These are phyloP conservation scores for Bombyx mandarina DNA, from an alignment of 1,140 invertebrate genomes.

Conservation along the genomic window DNA sequence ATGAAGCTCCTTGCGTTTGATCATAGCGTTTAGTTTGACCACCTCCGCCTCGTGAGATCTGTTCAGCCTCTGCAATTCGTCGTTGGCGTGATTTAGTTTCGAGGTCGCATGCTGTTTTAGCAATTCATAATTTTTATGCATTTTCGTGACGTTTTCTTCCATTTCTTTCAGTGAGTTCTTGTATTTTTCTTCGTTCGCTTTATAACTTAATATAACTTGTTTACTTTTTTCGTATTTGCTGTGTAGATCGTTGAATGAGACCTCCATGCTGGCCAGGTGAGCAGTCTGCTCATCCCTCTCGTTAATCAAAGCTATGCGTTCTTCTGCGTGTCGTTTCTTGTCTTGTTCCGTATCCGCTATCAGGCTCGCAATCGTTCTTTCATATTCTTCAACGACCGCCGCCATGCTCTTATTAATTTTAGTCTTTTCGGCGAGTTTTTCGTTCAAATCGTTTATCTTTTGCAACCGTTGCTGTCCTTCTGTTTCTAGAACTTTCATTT, in stretches of 20 bases:
- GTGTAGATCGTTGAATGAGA: conserved; percentile 84
- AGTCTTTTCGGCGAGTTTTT: conserved; percentile 42
- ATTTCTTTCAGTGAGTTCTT: conserved; percentile 54
- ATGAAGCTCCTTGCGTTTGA: conserved; percentile 82
- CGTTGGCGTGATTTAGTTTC: conserved; percentile 70
- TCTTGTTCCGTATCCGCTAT: conserved; percentile 74
- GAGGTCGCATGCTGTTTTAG: conserved; percentile 64
- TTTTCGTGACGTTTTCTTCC: conserved; percentile 57
- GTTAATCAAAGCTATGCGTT: conserved; percentile 46
- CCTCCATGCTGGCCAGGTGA: conserved; percentile 82
- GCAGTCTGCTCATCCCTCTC: conserved; percentile 79
- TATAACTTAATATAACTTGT: conserved; percentile 57
- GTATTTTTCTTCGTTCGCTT: conserved; percentile 57
- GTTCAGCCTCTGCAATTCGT: conserved; percentile 77
- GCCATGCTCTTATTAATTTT: conserved; percentile 65
- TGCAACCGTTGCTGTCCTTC: conserved; percentile 41
- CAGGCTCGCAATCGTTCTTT: conserved; percentile 77
- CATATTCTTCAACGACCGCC: conserved; percentile 77
- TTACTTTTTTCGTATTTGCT: conserved; percentile 71
- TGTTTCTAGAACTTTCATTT: conserved; percentile 43
- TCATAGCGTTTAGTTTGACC: conserved; percentile 79
- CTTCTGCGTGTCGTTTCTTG: conserved; percentile 58
- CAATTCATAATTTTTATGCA: conserved; percentile 63
- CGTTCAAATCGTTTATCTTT: conserved; percentile 49
- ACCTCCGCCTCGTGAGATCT: conserved; percentile 77